Conservation (phyloP, 1,140 invertebrate genomes). For the Rhagoletis pomonella region DNA sequence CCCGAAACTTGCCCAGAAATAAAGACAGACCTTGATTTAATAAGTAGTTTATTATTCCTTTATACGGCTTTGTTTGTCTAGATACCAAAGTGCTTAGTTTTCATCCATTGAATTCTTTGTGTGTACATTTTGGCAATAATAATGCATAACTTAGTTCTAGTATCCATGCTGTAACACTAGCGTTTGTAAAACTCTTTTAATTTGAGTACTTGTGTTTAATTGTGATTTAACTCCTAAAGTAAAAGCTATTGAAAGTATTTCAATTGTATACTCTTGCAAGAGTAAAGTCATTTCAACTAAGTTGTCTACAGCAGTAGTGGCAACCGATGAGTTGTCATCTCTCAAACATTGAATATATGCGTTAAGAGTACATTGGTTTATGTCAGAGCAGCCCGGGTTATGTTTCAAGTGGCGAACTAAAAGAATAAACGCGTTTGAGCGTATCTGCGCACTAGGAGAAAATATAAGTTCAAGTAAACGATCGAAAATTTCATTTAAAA, state of each 20-base stretch:
- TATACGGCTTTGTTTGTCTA: too few relatives aligned
- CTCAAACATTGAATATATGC: conserved; percentile 88
- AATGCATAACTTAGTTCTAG: conserved; percentile 69
- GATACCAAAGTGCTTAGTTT: too few relatives aligned
- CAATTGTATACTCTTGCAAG: conserved; percentile 88
- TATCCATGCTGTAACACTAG: conserved; percentile 89
- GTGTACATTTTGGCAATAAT: too few relatives aligned
- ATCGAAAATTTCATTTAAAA: conserved; percentile 81
- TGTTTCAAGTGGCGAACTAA: conserved; percentile 81
- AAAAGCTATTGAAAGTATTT: conserved; percentile 88
- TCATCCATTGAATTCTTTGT: too few relatives aligned
- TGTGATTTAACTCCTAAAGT: conserved; percentile 86
- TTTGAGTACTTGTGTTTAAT: conserved; percentile 84
- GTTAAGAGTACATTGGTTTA: conserved; percentile 78
- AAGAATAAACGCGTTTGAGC: conserved; percentile 80
- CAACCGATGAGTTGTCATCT: conserved; percentile 84
- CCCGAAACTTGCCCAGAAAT: too few relatives aligned
- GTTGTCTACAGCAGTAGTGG: conserved; percentile 86
- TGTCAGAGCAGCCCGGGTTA: conserved; percentile 77
- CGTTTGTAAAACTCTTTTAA: conserved; percentile 86
- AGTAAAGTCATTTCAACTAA: conserved; percentile 88
- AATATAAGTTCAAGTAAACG: conserved; percentile 78
- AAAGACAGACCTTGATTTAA: too few relatives aligned
- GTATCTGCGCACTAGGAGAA: conserved; percentile 79
- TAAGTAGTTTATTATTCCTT: too few relatives aligned